These are phyloP conservation scores for Notothenia coriiceps DNA, from an alignment of 2,113 vertebrate species.

Conservation along the genomic window DNA sequence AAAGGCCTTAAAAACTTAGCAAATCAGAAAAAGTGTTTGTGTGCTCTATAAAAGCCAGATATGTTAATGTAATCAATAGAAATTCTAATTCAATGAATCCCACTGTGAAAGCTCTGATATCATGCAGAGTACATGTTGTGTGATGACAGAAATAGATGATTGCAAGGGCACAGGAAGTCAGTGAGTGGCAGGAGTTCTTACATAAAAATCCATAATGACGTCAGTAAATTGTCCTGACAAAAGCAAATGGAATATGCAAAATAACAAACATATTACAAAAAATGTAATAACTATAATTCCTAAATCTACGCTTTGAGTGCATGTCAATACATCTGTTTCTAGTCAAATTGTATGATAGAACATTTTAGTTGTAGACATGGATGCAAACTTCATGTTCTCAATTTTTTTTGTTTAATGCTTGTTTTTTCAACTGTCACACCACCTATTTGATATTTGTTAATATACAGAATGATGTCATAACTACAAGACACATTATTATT, in stretches of 20 bases:
- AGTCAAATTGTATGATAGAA: neutral
- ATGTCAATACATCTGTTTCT: neutral
- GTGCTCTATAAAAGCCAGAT: neutral
- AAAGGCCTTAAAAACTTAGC: constrained; percentile 1
- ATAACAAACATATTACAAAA: neutral
- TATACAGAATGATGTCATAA: no score
- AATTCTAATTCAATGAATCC: constrained; percentile 26
- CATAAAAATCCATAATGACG: no score
- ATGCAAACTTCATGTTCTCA: neutral
- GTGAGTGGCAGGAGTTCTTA: no score
- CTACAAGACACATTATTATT: no score
- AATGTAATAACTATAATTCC: neutral
- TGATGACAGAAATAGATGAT: constrained; percentile 10
- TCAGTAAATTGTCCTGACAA: neutral
- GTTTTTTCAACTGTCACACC: no score
- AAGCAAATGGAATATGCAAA: neutral
- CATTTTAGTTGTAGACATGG: neutral
- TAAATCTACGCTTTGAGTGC: neutral
- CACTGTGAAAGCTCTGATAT: neutral
- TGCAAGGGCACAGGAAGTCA: neutral
- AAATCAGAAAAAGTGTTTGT: neutral
- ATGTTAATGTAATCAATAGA: constrained; percentile 46
- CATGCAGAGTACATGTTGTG: constrained; percentile 13
- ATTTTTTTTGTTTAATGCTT: no score
- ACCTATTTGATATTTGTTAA: no score